Conservation (phyloP, 2,797 vertebrate genomes). For the Fistularia tabacaria region DNA sequence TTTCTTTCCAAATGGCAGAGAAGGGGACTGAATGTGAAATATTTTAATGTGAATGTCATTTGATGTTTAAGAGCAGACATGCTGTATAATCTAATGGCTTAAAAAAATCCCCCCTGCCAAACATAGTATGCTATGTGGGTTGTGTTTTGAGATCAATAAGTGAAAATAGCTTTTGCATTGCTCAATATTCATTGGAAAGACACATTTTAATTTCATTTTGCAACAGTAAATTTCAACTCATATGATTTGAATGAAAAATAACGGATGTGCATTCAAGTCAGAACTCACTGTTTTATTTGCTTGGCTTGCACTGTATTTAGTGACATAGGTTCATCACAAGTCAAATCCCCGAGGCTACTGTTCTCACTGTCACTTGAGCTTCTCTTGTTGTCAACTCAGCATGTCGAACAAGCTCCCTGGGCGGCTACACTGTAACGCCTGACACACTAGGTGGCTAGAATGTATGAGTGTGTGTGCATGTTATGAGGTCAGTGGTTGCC, state of each 20-base stretch:
- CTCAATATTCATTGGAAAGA: too few relatives aligned
- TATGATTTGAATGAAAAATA: too few relatives aligned
- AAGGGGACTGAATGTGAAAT: constrained; percentile 20
- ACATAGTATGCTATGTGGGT: too few relatives aligned
- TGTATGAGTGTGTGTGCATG: constrained; percentile 26
- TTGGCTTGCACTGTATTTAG: constrained; percentile 9
- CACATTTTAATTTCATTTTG: too few relatives aligned
- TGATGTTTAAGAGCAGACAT: constrained; percentile 36
- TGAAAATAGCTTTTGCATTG: too few relatives aligned
- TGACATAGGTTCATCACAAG: constrained; percentile 27
- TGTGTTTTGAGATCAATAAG: too few relatives aligned
- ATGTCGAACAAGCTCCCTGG: constrained; percentile 60
- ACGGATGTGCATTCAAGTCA: too few relatives aligned
- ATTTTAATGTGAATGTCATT: constrained; percentile 31
- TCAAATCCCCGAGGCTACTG: constrained; percentile 33
- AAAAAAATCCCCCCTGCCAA: too few relatives aligned
- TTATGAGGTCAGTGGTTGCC: constrained; percentile 56
- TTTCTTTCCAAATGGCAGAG: constrained; percentile 21
- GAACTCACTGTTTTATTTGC: constrained; percentile 29
- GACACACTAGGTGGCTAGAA: constrained; percentile 50
- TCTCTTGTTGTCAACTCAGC: constrained; percentile 58
- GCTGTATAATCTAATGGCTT: not conserved
- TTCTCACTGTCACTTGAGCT: constrained; percentile 52
- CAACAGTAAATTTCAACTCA: too few relatives aligned
- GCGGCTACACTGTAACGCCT: constrained; percentile 22